These are phyloP conservation scores for Andrena fulva DNA, from an alignment of 2,888 invertebrate genomes.

Conservation along the genomic window DNA sequence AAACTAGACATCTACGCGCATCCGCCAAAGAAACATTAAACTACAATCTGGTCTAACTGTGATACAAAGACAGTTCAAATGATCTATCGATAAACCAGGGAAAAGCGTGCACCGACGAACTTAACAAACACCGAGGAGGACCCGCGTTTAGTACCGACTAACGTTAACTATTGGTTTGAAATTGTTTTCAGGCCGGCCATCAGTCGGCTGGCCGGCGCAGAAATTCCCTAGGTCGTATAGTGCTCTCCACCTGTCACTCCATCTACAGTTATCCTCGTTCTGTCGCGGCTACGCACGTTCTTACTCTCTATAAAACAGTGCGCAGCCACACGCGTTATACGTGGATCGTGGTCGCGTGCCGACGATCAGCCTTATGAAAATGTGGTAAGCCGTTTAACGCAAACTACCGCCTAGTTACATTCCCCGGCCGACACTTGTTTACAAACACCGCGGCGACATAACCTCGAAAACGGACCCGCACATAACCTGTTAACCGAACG, in stretches of 20 bases:
- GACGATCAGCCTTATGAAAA: slow-evolving; percentile 63
- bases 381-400: slow-evolving; percentile 72
- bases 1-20: slow-evolving; percentile 30
- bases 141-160: slow-evolving; percentile 10
- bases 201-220: background rate
- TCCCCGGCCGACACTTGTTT: slow-evolving; percentile 68
- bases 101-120: background rate
- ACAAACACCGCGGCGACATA: slow-evolving; percentile 74
- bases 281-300: slow-evolving; percentile 49
- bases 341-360: slow-evolving; percentile 23
- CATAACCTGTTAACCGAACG: slow-evolving; percentile 60
- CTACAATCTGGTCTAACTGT: background rate
- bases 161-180: slow-evolving; percentile 14
- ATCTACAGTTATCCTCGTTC: slow-evolving; percentile 57
- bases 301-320: slow-evolving; percentile 48
- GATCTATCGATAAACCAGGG: background rate
- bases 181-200: slow-evolving; percentile 39
- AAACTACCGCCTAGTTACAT: slow-evolving; percentile 37
- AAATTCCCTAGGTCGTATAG: slow-evolving; percentile 56
- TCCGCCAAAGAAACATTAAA: background rate
- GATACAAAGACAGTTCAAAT: background rate
- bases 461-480: slow-evolving; percentile 61
- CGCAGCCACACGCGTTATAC: slow-evolving; percentile 39
- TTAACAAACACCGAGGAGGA: no score
- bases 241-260: slow-evolving; percentile 63